Evolutionary conservation across 2,888 invertebrate species (phyloP).

Genomic region (Crioceris asparagi): DNA sequence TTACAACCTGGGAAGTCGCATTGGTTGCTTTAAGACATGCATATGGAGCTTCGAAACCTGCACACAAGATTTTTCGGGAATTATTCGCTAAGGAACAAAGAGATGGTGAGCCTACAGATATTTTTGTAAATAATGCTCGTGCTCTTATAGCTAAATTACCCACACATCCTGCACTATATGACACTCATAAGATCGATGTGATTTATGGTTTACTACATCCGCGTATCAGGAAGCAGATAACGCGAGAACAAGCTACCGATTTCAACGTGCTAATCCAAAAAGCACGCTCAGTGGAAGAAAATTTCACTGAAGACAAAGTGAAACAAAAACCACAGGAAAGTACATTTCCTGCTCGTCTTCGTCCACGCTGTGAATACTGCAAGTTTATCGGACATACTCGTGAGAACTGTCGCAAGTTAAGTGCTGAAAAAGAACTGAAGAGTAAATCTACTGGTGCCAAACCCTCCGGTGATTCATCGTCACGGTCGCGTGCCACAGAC

Average conservation of each 20-base stretch:
- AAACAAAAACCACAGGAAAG: neutral
- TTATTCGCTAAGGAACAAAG: no score
- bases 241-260: neutral
- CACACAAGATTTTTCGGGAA: no score
- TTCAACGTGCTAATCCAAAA: neutral
- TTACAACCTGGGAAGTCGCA: conserved; percentile 13
- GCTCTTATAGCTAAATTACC: no score
- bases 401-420: conserved; percentile 2
- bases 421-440: neutral
- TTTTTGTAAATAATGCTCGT: no score
- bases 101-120: no score
- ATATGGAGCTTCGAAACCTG: no score
- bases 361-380: neutral
- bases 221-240: neutral
- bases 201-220: conserved; percentile 3
- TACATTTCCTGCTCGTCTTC: neutral
- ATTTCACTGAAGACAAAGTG: neutral
- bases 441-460: neutral
- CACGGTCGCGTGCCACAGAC: neutral
- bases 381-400: neutral
- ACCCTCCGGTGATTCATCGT: no score
- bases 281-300: conserved; percentile 1
- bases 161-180: no score
- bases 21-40: conserved; percentile 12
- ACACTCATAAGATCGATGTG: conserved; percentile 1